Base-by-base conservation (phyloP, 2,113 vertebrate genomes). In the Poicephalus meyeri region DNA sequence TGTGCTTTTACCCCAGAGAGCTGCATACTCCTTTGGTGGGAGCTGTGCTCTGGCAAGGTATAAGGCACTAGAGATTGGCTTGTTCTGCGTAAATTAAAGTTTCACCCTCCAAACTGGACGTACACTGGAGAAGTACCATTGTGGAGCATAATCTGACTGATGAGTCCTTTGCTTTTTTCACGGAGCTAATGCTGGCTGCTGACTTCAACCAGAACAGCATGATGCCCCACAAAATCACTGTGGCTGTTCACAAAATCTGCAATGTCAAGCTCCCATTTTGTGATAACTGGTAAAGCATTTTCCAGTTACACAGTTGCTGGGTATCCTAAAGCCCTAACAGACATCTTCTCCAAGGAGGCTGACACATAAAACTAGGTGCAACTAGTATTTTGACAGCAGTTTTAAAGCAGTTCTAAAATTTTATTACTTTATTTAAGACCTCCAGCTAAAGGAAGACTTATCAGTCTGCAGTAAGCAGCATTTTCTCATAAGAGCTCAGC, bases 401-500 rank as follows among this genome's bases (percentile, higher is more conserved):
- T 84, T 91, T 76, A 82, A 91, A 77, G 58, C 29, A 70, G 15
- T 90, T 60, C 78, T 92, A 66, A 77, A 74, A 47, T 91, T 82
- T 87, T 88, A 85, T 76, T 68, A 24, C 70, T 91, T 91, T 70
- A 58, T 91, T 89, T 86, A 93, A 95, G 65, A 83, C 60, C 33
- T 15, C 20, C 61, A 91, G 63, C 86, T 89, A 78, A 91, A 89
- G 60, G 13, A 72, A 92, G 74, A 92, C 89, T 93, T 89, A 93
- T 96, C 77, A 86, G 76, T 76, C 73, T 87, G 69, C 52, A 69
- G 49, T 44, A 73, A 93, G 69, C 39, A 94, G 28, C 69, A 78
- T 70, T 66, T 47, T 89, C 66, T 85, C 74, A 39, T 88, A 94
- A 96, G 77, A 89, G 77, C 65, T 92, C 86, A 92, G 84, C 80